These are phyloP conservation scores for Moxostoma hubbsi DNA, from an alignment of 2,797 vertebrate species.

Conservation along the genomic window DNA sequence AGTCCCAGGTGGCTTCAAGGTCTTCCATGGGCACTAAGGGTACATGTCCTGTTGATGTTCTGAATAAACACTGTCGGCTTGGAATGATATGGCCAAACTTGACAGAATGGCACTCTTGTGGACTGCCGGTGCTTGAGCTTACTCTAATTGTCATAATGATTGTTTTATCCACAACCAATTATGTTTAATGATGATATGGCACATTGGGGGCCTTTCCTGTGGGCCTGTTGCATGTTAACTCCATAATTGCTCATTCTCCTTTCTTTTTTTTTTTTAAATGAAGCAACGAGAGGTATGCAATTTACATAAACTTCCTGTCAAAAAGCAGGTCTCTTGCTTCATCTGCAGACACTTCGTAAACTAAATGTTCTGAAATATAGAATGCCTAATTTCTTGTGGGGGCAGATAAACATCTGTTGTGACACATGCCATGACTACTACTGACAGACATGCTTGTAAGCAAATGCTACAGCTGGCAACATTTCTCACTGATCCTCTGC, in stretches of 20 bases:
- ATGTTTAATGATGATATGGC: constrained; percentile 74
- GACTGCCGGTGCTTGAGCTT: constrained; percentile 67
- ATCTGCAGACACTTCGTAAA: constrained; percentile 63
- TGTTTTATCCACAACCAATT: constrained; percentile 76
- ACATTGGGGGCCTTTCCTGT: constrained; percentile 63
- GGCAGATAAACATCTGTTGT: constrained; percentile 63
- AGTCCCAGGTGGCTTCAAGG: constrained; percentile 61
- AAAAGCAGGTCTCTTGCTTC: constrained; percentile 66
- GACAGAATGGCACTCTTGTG: constrained; percentile 76
- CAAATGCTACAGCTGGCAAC: constrained; percentile 48
- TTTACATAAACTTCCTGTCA: constrained; percentile 80
- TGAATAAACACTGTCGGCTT: constrained; percentile 79
- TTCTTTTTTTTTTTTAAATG: constrained; percentile 56
- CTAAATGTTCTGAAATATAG: constrained; percentile 63
- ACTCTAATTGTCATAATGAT: constrained; percentile 78
- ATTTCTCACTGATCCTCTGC: constrained; percentile 31
- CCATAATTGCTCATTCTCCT: constrained; percentile 69
- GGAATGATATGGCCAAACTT: constrained; percentile 58
- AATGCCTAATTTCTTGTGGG: constrained; percentile 51
- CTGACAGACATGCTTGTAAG: constrained; percentile 56
- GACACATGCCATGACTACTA: constrained; percentile 50
- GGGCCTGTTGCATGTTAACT: constrained; percentile 70
- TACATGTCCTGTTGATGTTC: constrained; percentile 85
- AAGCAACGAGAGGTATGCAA: constrained; percentile 72
- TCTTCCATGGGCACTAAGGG: constrained; percentile 82